Percentiles rank a stretch among this genome's conserved stretches.
These are phyloP conservation scores for Epizoanthus stellaris DNA, from an alignment of 92 coral and sea anemone species.

Conservation along the genomic window DNA sequence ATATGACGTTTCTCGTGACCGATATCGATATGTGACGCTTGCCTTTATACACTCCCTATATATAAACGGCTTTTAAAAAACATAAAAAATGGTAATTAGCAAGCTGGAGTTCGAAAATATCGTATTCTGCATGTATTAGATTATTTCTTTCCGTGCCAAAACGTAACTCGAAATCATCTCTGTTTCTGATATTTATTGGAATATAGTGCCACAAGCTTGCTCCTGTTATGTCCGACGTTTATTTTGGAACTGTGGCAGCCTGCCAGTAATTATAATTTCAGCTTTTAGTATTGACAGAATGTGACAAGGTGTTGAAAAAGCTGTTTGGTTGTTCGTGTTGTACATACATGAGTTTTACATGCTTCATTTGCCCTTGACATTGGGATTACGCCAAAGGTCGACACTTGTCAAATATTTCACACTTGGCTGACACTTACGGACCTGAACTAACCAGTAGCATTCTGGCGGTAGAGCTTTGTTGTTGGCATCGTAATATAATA, in stretches of 20 bases:
- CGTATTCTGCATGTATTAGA: no score
- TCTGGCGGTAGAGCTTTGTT: neutral
- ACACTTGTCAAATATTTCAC: neutral
- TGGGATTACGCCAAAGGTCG: neutral
- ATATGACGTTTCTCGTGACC: no score
- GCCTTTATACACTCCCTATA: no score
- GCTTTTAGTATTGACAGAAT: neutral
- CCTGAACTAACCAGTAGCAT: neutral
- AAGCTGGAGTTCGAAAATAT: no score
- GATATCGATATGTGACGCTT: no score
- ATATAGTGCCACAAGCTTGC: neutral
- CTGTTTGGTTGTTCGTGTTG: neutral
- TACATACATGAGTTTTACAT: neutral
- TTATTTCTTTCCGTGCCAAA: no score
- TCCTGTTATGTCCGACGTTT: neutral
- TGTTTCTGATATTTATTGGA: no score
- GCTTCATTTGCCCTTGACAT: conserved; percentile 9
- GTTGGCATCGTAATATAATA: conserved; percentile 5
- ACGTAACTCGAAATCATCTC: no score
- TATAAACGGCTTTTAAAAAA: no score
- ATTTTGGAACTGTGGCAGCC: neutral
- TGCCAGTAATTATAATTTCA: neutral
- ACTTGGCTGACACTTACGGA: neutral
- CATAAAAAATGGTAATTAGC: no score
- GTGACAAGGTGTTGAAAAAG: neutral